Percentiles rank a stretch among this genome's conserved stretches.
phyloP scores from a whole-genome alignment of 2,888 invertebrate genomes.

The Strigamia maritima region DNA sequence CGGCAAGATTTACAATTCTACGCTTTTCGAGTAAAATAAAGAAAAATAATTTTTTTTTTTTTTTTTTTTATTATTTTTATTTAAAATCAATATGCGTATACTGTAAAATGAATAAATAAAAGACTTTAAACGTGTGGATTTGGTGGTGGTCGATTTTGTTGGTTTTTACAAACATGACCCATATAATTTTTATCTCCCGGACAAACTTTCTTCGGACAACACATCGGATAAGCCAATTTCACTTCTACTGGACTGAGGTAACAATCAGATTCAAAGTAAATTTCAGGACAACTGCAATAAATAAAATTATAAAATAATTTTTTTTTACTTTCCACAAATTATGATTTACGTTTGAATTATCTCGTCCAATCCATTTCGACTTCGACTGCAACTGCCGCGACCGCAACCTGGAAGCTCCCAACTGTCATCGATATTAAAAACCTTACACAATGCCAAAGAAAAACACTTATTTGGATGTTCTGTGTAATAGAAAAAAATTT shows the following conservation, averaged over 20 bases:
- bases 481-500: neutral
- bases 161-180: neutral
- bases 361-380: neutral
- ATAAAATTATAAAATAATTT: neutral
- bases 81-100: too few relatives aligned
- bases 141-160: neutral
- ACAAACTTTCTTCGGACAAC: slow-evolving; percentile 21
- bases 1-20: too few relatives aligned
- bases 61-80: neutral
- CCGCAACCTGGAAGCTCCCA: slow-evolving; percentile 15
- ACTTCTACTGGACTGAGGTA: neutral
- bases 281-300: slow-evolving; percentile 9
- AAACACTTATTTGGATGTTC: slow-evolving; percentile 19
- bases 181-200: neutral
- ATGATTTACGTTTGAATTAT: neutral
- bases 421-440: too few relatives aligned
- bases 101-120: neutral
- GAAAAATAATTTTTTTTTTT: neutral
- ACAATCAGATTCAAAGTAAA: neutral
- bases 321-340: too few relatives aligned
- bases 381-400: neutral
- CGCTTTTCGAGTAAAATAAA: too few relatives aligned
- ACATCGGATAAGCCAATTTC: neutral
- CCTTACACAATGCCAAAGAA: neutral
- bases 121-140: slow-evolving; percentile 18